Evolutionary conservation across 2,113 vertebrate genomes (phyloP).

Genomic region (Anseranas semipalmata): DNA sequence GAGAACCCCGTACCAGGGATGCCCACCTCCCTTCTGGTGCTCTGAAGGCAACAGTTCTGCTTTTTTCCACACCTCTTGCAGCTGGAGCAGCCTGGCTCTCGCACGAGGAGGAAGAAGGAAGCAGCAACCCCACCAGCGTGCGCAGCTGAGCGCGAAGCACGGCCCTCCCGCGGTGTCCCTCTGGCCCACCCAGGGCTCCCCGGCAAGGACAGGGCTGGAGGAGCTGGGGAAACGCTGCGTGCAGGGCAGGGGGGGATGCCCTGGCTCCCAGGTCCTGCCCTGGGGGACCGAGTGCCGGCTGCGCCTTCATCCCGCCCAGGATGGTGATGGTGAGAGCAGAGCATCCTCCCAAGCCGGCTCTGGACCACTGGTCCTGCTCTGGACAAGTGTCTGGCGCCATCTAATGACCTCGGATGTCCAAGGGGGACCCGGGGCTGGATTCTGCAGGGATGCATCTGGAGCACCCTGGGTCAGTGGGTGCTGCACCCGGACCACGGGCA

Average conservation of each 20-base stretch:
- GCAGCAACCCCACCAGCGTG: fast-evolving
- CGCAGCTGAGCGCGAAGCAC: fast-evolving
- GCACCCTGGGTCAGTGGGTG: neutral
- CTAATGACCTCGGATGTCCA: neutral
- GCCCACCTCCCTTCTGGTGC: neutral
- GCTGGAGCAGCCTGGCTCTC: neutral
- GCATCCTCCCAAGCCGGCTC: neutral
- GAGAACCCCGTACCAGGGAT: neutral
- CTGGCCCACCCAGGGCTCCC: neutral
- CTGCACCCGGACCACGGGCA: neutral
- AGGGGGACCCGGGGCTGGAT: neutral
- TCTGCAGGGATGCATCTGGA: neutral
- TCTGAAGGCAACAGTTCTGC: neutral
- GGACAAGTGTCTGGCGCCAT: neutral
- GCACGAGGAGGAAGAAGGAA: neutral
- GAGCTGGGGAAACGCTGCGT: fast-evolving
- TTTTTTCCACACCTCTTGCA: neutral
- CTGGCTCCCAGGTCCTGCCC: neutral
- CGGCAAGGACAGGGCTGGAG: neutral
- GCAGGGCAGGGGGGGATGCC: neutral
- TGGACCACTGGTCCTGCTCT: neutral
- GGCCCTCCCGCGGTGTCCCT: fast-evolving
- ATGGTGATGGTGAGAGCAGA: neutral
- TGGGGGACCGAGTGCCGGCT: fast-evolving
- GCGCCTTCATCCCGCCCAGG: fast-evolving